Percentiles rank a stretch among this genome's conserved stretches.
Evolutionary conservation across 2,888 invertebrate species (phyloP).

Genomic region (Adineta ricciae): DNA sequence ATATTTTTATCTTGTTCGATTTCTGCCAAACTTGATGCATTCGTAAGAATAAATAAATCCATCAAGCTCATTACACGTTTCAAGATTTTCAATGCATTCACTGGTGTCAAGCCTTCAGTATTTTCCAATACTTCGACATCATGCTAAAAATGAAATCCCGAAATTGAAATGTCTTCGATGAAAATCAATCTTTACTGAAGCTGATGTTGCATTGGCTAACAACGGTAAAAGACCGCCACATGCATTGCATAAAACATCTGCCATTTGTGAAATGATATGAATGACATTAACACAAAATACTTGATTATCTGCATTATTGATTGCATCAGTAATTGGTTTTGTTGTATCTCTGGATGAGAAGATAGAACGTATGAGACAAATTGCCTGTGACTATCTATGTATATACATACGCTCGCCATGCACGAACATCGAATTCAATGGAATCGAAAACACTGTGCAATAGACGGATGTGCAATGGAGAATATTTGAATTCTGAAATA

Average conservation of each 20-base stretch:
- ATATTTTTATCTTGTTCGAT: slow-evolving; percentile 98
- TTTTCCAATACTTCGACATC: slow-evolving; percentile 95
- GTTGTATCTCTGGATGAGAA: slow-evolving; percentile 68
- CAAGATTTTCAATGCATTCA: slow-evolving; percentile 95
- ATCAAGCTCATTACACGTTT: slow-evolving; percentile 95
- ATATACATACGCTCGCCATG: slow-evolving; percentile 13
- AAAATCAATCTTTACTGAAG: slow-evolving; percentile 51
- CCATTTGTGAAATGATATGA: slow-evolving; percentile 92
- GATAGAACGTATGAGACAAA: neutral
- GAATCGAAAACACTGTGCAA: slow-evolving; percentile 90
- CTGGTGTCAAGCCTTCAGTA: slow-evolving; percentile 94
- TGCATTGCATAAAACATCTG: slow-evolving; percentile 95
- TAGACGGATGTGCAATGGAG: slow-evolving; percentile 88
- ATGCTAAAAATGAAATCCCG: no score
- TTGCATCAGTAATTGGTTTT: slow-evolving; percentile 90
- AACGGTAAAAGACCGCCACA: slow-evolving; percentile 90
- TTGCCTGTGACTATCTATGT: neutral
- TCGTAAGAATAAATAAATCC: slow-evolving; percentile 93
- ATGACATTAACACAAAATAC: slow-evolving; percentile 98
- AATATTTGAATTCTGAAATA: slow-evolving; percentile 72
- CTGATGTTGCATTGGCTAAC: slow-evolving; percentile 91
- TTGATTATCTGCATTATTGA: slow-evolving; percentile 92
- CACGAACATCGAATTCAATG: slow-evolving; percentile 77
- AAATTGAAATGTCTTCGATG: no score
- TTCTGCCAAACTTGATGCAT: slow-evolving; percentile 90